These are phyloP conservation scores for Archivesica marissinica DNA, from an alignment of 1,140 invertebrate genomes.

Conservation along the genomic window DNA sequence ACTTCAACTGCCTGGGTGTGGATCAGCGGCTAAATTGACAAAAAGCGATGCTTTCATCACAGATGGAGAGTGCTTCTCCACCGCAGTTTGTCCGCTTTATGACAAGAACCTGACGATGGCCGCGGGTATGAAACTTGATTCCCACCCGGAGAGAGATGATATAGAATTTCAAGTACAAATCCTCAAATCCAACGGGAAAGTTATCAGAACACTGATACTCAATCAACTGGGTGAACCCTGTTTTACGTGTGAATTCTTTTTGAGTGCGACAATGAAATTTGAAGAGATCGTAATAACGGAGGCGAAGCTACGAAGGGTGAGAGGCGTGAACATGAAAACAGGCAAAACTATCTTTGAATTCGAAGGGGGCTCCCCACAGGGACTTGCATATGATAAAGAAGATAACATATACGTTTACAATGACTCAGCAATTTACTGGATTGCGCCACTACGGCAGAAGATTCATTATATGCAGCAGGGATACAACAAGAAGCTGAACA, in stretches of 20 bases:
- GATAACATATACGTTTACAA: constrained; percentile 60
- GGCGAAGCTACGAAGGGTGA: not conserved
- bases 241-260: constrained; percentile 32
- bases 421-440: constrained; percentile 55
- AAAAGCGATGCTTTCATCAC: constrained; percentile 40
- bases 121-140: constrained; percentile 43
- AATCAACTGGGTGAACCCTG: constrained; percentile 51
- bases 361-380: constrained; percentile 53
- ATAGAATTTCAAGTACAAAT: constrained; percentile 48
- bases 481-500: constrained; percentile 2
- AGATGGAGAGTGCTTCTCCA: constrained; percentile 39
- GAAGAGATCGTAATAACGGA: constrained; percentile 54
- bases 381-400: constrained; percentile 30
- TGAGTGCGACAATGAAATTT: constrained; percentile 56
- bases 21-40: constrained; percentile 19
- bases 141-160: constrained; percentile 38
- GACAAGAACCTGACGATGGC: constrained; percentile 40
- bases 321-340: constrained; percentile 39
- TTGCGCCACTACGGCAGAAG: constrained; percentile 36
- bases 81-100: constrained; percentile 33
- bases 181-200: constrained; percentile 37
- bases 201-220: constrained; percentile 24
- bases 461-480: constrained; percentile 57
- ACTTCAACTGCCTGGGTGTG: constrained; percentile 34
- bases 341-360: constrained; percentile 60